Evolutionary conservation across 2,888 invertebrate genomes (phyloP).

Genomic region (Habroteleia sp.): DNA sequence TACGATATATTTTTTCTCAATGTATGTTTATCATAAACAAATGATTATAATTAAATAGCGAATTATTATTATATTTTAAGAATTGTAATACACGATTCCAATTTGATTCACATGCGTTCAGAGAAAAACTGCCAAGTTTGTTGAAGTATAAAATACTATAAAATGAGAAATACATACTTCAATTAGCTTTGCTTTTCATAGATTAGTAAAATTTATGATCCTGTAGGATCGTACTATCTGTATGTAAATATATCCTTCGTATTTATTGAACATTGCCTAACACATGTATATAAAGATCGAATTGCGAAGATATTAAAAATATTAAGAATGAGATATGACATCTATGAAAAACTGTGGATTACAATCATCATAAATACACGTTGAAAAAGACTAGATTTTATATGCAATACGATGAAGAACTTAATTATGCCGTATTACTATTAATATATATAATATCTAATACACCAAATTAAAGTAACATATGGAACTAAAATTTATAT

Average conservation of each 20-base stretch:
- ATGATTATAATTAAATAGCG: no score
- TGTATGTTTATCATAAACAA: no score
- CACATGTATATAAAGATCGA: constrained; percentile 24
- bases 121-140: no score
- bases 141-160: no score
- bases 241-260: constrained; percentile 13
- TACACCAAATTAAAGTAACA: constrained; percentile 28
- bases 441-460: constrained; percentile 19
- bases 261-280: constrained; percentile 9
- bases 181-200: no score
- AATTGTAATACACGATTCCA: no score
- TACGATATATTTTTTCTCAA: no score
- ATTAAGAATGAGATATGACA: constrained; percentile 7
- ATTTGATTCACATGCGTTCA: no score
- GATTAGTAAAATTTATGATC: no score
- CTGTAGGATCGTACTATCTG: no score
- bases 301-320: constrained; percentile 19
- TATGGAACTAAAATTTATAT: constrained; percentile 6
- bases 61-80: no score
- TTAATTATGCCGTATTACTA: constrained; percentile 25
- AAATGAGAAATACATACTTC: no score
- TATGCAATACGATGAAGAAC: constrained; percentile 67
- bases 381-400: constrained; percentile 73
- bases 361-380: constrained; percentile 53
- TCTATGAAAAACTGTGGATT: constrained; percentile 19